These are phyloP conservation scores for Siderastrea radians DNA, from an alignment of 92 coral and sea anemone genomes.

Conservation along the genomic window DNA sequence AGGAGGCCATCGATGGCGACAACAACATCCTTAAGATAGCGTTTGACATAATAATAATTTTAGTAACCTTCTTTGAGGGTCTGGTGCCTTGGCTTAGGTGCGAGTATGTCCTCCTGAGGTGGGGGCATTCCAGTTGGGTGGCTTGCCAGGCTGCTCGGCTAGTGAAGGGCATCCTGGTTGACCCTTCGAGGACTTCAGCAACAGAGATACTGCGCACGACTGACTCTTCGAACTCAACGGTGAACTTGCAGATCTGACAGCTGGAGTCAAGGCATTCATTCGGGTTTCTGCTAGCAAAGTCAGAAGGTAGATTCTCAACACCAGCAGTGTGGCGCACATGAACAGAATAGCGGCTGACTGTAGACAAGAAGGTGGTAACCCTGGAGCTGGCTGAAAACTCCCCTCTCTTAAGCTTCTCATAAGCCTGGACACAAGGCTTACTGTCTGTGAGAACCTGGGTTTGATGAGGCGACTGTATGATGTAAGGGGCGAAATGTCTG, in stretches of 20 bases:
- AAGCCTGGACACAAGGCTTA: slow-evolving; percentile 6
- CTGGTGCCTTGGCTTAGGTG: slow-evolving; percentile 10
- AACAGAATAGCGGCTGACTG: slow-evolving; percentile 27
- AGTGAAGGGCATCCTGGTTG: too few relatives aligned
- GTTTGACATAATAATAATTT: too few relatives aligned
- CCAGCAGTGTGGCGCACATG: neutral
- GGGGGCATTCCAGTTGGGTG: too few relatives aligned
- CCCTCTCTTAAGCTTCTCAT: too few relatives aligned
- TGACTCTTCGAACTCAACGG: too few relatives aligned
- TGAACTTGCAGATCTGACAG: neutral
- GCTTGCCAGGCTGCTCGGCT: too few relatives aligned
- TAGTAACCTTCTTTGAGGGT: neutral
- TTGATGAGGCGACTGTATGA: slow-evolving; percentile 8
- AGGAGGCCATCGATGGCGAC: slow-evolving; percentile 18
- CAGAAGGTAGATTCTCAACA: slow-evolving; percentile 20
- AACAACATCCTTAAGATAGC: neutral
- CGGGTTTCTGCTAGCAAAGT: slow-evolving; percentile 17
- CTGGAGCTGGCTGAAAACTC: slow-evolving; percentile 27
- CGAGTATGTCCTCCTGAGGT: neutral
- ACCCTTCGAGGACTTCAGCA: slow-evolving; percentile 2
- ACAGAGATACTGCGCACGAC: neutral
- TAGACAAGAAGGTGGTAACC: slow-evolving; percentile 54
- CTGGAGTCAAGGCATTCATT: slow-evolving; percentile 17
- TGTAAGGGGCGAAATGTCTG: slow-evolving; percentile 26
- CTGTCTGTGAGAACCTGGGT: slow-evolving; percentile 60